Evolutionary conservation across 2,888 invertebrate species (phyloP).

Genomic region (Dolichomitus sp.): DNA sequence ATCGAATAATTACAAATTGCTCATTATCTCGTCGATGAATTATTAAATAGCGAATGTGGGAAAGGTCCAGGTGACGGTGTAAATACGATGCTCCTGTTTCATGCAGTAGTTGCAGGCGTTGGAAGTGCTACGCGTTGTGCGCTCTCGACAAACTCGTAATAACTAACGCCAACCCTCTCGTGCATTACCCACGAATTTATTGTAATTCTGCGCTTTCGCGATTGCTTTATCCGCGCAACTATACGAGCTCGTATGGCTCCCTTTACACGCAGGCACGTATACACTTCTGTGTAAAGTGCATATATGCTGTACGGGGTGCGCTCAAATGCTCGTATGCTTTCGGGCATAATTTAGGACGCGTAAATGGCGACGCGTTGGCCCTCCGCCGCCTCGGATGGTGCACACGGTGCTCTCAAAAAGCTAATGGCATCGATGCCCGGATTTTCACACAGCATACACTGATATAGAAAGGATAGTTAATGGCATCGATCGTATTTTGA

Average conservation of each 20-base stretch:
- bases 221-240: constrained; percentile 82
- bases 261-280: constrained; percentile 66
- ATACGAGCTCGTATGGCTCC: constrained; percentile 70
- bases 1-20: constrained; percentile 67
- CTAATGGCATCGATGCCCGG: constrained; percentile 65
- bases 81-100: constrained; percentile 25
- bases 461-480: constrained; percentile 66
- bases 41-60: constrained; percentile 58
- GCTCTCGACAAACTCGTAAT: constrained; percentile 80
- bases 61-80: background rate
- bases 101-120: constrained; percentile 38
- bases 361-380: constrained; percentile 72
- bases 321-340: constrained; percentile 64
- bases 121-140: constrained; percentile 22
- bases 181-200: constrained; percentile 84
- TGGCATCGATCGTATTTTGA: constrained; percentile 63
- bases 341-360: constrained; percentile 75
- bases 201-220: constrained; percentile 82
- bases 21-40: constrained; percentile 67
- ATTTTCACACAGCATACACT: constrained; percentile 64
- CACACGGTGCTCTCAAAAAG: constrained; percentile 59
- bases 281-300: constrained; percentile 27
- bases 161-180: constrained; percentile 79
- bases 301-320: constrained; percentile 18
- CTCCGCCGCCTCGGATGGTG: constrained; percentile 43